Evolutionary conservation across 2,888 invertebrate species (phyloP).

Genomic region (Acheta domesticus): DNA sequence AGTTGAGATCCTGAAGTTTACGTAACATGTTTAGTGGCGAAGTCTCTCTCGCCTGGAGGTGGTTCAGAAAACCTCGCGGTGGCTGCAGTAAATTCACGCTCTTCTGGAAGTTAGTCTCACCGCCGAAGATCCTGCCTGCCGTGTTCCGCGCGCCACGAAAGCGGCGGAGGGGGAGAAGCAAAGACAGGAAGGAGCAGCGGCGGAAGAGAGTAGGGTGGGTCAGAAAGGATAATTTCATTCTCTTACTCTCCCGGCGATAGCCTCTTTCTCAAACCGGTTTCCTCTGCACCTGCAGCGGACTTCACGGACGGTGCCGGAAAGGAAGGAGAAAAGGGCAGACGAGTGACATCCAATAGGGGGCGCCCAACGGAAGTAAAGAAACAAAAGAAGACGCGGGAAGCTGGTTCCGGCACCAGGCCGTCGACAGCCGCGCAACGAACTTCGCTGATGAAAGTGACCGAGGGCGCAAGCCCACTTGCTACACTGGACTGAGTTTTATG

Average conservation of each 20-base stretch:
- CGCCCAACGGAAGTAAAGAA: too few relatives aligned
- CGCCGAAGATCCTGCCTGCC: background rate
- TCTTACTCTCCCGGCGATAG: background rate
- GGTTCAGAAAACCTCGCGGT: background rate
- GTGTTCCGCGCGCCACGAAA: background rate
- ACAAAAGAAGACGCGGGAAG: too few relatives aligned
- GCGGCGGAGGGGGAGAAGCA: background rate
- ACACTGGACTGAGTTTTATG: too few relatives aligned
- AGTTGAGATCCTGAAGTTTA: background rate
- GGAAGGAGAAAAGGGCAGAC: too few relatives aligned
- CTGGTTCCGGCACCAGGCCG: too few relatives aligned
- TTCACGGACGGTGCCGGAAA: too few relatives aligned
- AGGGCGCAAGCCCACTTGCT: too few relatives aligned
- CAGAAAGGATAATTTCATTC: background rate
- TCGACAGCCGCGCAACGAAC: too few relatives aligned
- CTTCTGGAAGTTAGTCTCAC: background rate
- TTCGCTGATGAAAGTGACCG: too few relatives aligned
- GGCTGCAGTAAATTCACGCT: background rate
- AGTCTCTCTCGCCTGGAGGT: background rate
- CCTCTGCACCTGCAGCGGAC: too few relatives aligned
- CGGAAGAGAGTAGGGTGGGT: background rate
- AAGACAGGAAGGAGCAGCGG: background rate
- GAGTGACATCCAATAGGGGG: too few relatives aligned
- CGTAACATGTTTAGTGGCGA: constrained; percentile 18
- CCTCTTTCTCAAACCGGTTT: too few relatives aligned